These are phyloP conservation scores for Adoxophyes honmai DNA, from an alignment of 1,140 invertebrate species.

Conservation along the genomic window DNA sequence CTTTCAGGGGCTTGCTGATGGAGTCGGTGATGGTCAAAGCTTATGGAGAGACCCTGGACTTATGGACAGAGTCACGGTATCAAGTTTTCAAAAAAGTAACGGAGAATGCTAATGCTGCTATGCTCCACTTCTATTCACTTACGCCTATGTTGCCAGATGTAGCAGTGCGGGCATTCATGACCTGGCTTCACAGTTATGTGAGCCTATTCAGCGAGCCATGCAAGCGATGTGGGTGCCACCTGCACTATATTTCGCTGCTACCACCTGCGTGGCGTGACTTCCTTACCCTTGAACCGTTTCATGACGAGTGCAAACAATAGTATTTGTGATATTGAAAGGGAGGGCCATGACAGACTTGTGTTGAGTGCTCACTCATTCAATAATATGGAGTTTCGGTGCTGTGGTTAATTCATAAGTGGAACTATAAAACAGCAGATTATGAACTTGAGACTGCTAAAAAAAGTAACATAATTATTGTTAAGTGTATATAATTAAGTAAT, in stretches of 20 bases:
- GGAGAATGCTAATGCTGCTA: conserved; percentile 96
- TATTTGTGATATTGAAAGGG: conserved; percentile 66
- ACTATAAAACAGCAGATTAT: no score
- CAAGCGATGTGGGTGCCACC: conserved; percentile 91
- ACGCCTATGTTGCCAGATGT: conserved; percentile 91
- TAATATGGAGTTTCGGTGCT: conserved; percentile 22
- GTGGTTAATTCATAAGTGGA: no score
- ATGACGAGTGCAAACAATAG: conserved; percentile 91
- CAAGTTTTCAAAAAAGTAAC: conserved; percentile 96
- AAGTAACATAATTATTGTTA: no score
- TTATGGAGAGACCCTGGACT: conserved; percentile 87
- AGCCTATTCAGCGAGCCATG: conserved; percentile 94
- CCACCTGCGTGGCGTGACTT: conserved; percentile 97
- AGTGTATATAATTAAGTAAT: no score
- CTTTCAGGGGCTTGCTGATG: conserved; percentile 94
- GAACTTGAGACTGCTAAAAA: no score
- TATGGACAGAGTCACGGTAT: conserved; percentile 94
- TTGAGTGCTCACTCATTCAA: conserved; percentile 53
- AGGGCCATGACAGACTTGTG: conserved; percentile 27
- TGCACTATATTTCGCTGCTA: conserved; percentile 85
- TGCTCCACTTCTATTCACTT: conserved; percentile 97
- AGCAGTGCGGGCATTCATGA: conserved; percentile 93
- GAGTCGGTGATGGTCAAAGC: conserved; percentile 96
- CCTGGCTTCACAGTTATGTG: conserved; percentile 94
- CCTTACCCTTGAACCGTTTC: conserved; percentile 92